Conservation (phyloP, 1,140 invertebrate genomes). For the Ceratina japonica region DNA sequence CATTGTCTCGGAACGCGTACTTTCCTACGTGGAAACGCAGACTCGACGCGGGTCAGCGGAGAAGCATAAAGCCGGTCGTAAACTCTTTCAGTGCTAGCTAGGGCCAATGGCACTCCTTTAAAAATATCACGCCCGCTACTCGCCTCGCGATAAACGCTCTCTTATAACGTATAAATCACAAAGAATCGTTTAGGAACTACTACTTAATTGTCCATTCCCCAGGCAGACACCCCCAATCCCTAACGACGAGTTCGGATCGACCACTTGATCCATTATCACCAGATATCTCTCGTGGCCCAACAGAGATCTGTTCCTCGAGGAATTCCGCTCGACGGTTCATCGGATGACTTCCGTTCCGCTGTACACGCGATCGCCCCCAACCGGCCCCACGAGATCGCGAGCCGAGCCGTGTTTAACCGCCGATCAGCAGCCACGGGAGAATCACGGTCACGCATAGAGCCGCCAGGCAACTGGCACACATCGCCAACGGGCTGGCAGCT, state of each 20-base stretch:
- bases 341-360: not conserved
- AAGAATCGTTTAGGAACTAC: not conserved
- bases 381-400: not conserved
- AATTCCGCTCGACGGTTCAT: not conserved
- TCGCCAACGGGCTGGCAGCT: constrained; percentile 75
- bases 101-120: not conserved
- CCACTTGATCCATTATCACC: not conserved
- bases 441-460: constrained; percentile 77
- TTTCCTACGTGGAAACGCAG: not conserved
- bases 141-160: not conserved
- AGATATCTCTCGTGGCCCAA: not conserved
- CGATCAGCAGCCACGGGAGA: constrained; percentile 77
- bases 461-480: constrained; percentile 76
- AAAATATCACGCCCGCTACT: not conserved
- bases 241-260: not conserved
- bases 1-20: not conserved
- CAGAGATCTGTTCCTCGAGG: not conserved
- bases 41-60: constrained; percentile 2
- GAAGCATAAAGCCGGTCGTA: not conserved
- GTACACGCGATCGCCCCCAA: not conserved
- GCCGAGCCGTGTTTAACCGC: constrained; percentile 63
- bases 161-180: not conserved
- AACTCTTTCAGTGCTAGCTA: not conserved
- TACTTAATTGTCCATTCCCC: not conserved
- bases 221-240: not conserved